phyloP scores from a whole-genome alignment of 2,113 vertebrate genomes.

The Fregata magnificens region DNA sequence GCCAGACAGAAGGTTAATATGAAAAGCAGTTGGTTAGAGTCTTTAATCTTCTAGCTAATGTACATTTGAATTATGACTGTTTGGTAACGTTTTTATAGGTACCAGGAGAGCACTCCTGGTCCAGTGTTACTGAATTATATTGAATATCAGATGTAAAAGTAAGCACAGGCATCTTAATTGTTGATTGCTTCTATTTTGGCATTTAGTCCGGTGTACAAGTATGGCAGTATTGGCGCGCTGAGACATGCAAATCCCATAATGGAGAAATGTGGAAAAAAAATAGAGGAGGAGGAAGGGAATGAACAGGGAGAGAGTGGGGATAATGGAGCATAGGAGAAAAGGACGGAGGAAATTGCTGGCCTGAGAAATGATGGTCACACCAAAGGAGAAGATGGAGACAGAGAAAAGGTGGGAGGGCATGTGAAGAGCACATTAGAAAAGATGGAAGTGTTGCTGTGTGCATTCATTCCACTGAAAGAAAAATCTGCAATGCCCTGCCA shows the following conservation, averaged over 20 bases:
- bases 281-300: background rate
- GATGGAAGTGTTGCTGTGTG: background rate
- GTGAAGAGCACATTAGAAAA: background rate
- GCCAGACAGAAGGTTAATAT: background rate
- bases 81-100: background rate
- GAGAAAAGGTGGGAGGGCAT: background rate
- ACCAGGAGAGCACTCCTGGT: background rate
- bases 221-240: background rate
- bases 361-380: background rate
- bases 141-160: background rate
- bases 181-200: background rate
- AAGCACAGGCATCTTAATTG: background rate
- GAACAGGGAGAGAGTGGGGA: background rate
- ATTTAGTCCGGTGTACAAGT: background rate
- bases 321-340: background rate
- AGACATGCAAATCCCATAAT: background rate
- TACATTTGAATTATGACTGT: background rate
- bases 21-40: background rate
- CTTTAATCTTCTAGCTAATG: background rate
- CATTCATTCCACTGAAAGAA: background rate
- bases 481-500: background rate
- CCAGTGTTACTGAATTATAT: background rate
- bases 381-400: background rate
- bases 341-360: background rate
- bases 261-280: background rate